Conservation (phyloP, 2,797 vertebrate species). For the Malurus leucopterus region DNA sequence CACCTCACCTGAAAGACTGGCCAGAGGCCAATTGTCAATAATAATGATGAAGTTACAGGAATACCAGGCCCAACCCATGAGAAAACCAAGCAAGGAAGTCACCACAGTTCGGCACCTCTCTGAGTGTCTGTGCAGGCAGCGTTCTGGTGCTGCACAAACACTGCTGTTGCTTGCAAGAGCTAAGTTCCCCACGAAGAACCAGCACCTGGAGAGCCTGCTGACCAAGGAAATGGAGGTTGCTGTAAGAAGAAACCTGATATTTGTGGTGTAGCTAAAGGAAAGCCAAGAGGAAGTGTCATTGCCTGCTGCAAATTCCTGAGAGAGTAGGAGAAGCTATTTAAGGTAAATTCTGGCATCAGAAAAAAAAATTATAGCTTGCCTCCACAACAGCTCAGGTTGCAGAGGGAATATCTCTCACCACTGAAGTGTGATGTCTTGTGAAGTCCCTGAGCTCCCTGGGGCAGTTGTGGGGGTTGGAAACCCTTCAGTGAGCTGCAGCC, state of each 20-base stretch:
- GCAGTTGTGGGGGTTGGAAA: rapidly evolving
- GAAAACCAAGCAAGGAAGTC: not conserved
- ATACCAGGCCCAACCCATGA: not conserved
- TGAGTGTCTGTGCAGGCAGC: rapidly evolving
- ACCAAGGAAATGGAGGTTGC: not conserved
- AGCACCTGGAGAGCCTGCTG: not conserved
- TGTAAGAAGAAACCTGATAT: not conserved
- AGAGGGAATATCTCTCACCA: not conserved
- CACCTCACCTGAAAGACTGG: not conserved
- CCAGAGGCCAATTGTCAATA: not conserved
- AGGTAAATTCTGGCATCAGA: not conserved
- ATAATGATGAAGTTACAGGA: not conserved
- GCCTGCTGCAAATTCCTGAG: not conserved
- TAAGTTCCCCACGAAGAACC: not conserved
- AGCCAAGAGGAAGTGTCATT: not conserved
- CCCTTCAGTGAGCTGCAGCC: not conserved
- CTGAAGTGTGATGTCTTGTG: not conserved
- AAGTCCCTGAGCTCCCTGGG: not conserved
- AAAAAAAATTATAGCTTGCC: not conserved
- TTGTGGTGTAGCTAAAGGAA: not conserved
- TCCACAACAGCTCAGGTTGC: not conserved
- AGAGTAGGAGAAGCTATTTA: not conserved
- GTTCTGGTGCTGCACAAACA: not conserved
- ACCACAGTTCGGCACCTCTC: rapidly evolving
- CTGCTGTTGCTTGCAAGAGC: not conserved